These are phyloP conservation scores for Vesta saturnalis DNA, from an alignment of 2,888 invertebrate species.

Conservation along the genomic window DNA sequence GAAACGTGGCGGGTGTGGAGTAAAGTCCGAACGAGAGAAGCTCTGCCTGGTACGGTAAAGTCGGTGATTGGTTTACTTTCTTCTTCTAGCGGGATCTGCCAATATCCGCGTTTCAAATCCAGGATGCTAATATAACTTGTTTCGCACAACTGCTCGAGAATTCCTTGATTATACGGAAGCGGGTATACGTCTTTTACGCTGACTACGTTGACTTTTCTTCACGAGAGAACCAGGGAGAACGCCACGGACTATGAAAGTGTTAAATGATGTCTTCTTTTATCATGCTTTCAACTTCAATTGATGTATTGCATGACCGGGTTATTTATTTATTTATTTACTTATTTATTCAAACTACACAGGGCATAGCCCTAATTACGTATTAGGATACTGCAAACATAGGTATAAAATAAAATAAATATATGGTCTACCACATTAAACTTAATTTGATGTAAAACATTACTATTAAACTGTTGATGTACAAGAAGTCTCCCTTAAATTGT, in stretches of 20 bases:
- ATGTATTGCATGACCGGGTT: not conserved
- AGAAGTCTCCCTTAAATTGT: too few species aligned
- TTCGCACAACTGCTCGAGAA: not conserved
- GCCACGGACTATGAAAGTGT: not conserved
- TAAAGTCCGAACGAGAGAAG: not conserved
- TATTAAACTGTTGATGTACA: too few species aligned
- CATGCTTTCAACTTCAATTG: not conserved
- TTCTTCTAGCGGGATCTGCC: not conserved
- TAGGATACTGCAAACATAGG: too few species aligned
- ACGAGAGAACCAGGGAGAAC: not conserved
- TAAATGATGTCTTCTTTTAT: not conserved
- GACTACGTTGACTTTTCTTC: not conserved
- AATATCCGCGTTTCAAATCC: not conserved
- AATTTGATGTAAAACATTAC: too few species aligned
- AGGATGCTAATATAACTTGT: not conserved
- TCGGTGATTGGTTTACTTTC: not conserved
- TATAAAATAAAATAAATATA: too few species aligned
- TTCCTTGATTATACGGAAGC: not conserved
- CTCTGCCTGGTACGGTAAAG: too few species aligned
- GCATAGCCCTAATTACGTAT: too few species aligned
- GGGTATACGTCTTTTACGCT: not conserved
- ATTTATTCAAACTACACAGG: too few species aligned
- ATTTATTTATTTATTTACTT: too few species aligned
- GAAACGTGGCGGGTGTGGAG: not conserved
- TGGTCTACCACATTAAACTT: too few species aligned